Conservation (phyloP, 2,113 vertebrate species). For the Erpornis zantholeuca region DNA sequence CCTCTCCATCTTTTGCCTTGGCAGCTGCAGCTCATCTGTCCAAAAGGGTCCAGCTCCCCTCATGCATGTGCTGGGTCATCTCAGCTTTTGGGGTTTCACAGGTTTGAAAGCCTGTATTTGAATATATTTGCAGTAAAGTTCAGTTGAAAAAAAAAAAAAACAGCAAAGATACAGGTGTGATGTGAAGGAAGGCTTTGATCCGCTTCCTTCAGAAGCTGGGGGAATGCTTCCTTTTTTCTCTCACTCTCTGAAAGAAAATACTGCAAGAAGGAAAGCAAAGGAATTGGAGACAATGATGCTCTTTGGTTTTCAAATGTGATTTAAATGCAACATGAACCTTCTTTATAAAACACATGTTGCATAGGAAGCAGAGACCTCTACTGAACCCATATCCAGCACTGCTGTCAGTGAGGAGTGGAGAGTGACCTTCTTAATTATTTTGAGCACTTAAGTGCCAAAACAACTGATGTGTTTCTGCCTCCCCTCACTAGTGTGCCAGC, state of each 20-base stretch:
- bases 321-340: background rate
- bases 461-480: background rate
- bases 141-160: background rate
- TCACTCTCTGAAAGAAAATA: background rate
- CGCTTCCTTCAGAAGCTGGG: background rate
- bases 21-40: background rate
- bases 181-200: slow-evolving; percentile 1
- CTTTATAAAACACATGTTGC: background rate
- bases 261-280: background rate
- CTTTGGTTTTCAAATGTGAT: background rate
- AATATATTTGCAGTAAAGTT: background rate
- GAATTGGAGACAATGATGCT: background rate
- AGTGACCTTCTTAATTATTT: background rate
- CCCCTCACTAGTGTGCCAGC: background rate
- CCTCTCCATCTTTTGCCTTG: background rate
- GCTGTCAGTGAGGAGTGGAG: background rate
- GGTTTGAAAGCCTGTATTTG: background rate
- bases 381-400: background rate
- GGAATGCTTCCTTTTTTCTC: background rate
- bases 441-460: background rate
- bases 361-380: background rate
- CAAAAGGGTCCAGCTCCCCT: background rate
- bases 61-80: rapidly evolving
- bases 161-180: background rate
- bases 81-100: background rate